Conservation (phyloP, 2,888 invertebrate species). For the Lycocerus yunnanus region DNA sequence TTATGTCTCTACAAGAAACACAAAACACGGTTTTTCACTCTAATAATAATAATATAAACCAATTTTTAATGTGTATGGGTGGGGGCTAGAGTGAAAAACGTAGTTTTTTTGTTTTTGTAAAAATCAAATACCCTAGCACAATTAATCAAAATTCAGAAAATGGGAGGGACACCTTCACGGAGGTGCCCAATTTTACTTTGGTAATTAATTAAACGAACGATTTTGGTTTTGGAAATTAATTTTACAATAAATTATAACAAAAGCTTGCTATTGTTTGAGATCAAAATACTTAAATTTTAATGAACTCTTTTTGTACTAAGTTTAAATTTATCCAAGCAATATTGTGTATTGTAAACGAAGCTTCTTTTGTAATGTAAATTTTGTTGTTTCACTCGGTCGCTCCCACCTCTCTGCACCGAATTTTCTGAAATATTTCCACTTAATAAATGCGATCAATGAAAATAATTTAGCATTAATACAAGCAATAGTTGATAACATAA, state of each 20-base stretch:
- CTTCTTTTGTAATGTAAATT: conserved; percentile 6
- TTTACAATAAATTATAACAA: neutral
- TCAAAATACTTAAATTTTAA: neutral
- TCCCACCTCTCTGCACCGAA: conserved; percentile 50
- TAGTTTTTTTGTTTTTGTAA: too few species aligned
- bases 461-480: conserved; percentile 29
- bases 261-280: neutral
- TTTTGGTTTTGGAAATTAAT: neutral
- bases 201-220: neutral
- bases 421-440: conserved; percentile 10
- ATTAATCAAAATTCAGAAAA: too few species aligned
- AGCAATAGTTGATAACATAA: conserved; percentile 36
- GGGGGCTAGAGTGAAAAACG: too few species aligned
- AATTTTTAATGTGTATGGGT: too few species aligned
- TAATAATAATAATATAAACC: too few species aligned
- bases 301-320: neutral
- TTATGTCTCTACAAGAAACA: too few species aligned
- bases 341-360: conserved; percentile 8
- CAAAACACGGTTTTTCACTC: too few species aligned
- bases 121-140: too few species aligned
- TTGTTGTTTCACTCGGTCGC: conserved; percentile 52
- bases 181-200: too few species aligned
- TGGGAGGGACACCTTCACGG: too few species aligned
- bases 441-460: conserved; percentile 8
- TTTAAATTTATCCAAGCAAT: neutral